Evolutionary conservation across 2,113 vertebrate species (phyloP), one percentile per base, ranked within the genome.

Genomic region (Hippoglossus stenolepis): DNA sequence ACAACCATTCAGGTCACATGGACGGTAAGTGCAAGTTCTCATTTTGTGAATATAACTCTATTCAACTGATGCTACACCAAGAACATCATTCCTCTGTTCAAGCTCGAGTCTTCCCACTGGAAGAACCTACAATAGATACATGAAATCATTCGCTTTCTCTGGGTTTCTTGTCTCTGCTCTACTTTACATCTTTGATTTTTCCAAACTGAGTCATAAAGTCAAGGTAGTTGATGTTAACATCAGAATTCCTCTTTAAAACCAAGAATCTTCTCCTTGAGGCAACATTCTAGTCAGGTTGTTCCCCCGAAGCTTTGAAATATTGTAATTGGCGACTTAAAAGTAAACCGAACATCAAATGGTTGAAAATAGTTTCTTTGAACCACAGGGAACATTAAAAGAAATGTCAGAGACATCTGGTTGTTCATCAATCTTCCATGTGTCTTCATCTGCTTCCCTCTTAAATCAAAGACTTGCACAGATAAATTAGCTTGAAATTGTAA

Each of bases 1-100:
- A 98, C 97, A 0, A 95, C 96, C 3, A 95, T 99, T 79, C 98
- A 99, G 90, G 97, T 98, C 88, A 98, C 98, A 0, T 99, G 98
- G 98, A 98, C 95, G 40, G 98, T 99, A 94, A 96, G 96, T 86
- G 24, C 3, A 45, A 40, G 49, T 60, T 78, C 14, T 43, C 11
- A 38, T 71, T 13, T 23, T 40, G 24, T 47, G 14, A 56, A 21
- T 23, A 13, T 17, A 49, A 17, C 14, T 69, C 11, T 61, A 8
- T 57, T 61, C 23, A 20, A 38, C 11, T 56, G 10, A 21, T 1
- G 0, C 35, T 24, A 13, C 11, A 62, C 17, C 14, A 57, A 17
- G 10, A 47, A 2, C 21, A 54, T 67, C 2, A 35, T 58, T 59
- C 3, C 24, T 38, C 26, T 57, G 11, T 38, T 51, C 13, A 45